Evolutionary conservation across 2,113 vertebrate genomes (phyloP), one percentile per base, ranked within the genome.

Genomic region (Siniperca knerii): DNA sequence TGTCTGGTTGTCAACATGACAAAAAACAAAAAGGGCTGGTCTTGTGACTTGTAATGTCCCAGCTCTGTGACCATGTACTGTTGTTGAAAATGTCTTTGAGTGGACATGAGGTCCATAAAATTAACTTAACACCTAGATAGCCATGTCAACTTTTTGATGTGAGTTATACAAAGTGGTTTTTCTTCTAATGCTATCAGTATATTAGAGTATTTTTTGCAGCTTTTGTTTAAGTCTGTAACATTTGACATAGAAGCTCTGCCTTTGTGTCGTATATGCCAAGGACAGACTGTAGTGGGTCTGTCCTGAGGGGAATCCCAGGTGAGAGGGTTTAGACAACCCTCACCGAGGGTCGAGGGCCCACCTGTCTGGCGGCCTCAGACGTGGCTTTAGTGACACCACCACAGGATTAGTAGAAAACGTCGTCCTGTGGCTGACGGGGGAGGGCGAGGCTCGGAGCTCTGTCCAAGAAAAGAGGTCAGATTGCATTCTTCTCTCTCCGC

Each of bases 401-500:
- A 1, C 57, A 44, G 83, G 79, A 83, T 91, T 72, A 77, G 71
- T 55, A 77, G 68, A 77, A 76, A 87, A 52, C 13, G 2, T 20
- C 0, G 71, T 64, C 65, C 85, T 48, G 75, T 25, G 71, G 61
- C 23, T 48, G 81, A 35, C 0, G 50, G 67, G 65, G 58, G 65
- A 35, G 60, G 83, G 46, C 21, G 81, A 25, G 76, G 58, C 13
- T 3, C 5, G 23, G 13, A 13, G 60, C 61, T 84, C 81, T 77
- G 68, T 91, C 85, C 80, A 91, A 92, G 87, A 91, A 92, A 89
- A 65, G 84, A 88, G 90, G 93, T 92, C 91, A 89, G 79, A 86
- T 87, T 16, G 29, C 91, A 93, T 94, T 93, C 90, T 92, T 92
- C 33, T 75, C 54, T 79, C 20, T 78, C 62, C 1, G 67, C 12